phyloP scores from a whole-genome alignment of 1,140 invertebrate genomes.

The Eumeta japonica region DNA sequence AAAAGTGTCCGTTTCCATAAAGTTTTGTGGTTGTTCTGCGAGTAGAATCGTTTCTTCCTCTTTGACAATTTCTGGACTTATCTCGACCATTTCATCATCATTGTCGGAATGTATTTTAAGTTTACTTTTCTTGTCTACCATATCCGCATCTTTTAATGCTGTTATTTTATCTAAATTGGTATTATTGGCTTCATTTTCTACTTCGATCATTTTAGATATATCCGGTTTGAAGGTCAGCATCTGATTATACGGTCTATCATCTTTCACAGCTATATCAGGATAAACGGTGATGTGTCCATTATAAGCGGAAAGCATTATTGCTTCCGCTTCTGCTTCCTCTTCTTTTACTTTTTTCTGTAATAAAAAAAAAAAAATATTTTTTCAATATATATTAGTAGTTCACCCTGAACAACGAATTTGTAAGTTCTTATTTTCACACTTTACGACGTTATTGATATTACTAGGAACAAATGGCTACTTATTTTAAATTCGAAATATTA shows the following conservation, averaged over 20 bases:
- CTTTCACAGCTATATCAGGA: conserved; percentile 14
- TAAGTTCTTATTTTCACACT: no score
- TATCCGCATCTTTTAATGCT: conserved; percentile 26
- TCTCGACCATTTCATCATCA: conserved; percentile 1
- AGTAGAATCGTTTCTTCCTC: conserved; percentile 13
- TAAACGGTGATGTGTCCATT: conserved; percentile 20
- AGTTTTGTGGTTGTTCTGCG: conserved; percentile 19
- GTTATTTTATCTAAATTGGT: conserved; percentile 23
- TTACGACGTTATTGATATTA: no score
- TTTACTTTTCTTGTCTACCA: conserved; percentile 22
- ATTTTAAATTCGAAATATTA: no score
- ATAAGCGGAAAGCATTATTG: conserved; percentile 13
- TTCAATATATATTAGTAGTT: neutral
- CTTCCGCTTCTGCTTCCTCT: conserved; percentile 21
- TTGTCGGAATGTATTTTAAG: conserved; percentile 6
- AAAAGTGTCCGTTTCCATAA: conserved; percentile 24
- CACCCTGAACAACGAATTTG: neutral
- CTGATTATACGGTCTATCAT: conserved; percentile 32
- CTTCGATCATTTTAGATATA: conserved; percentile 20
- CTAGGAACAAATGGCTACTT: neutral
- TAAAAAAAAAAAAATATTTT: conserved; percentile 1
- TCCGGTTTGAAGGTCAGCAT: conserved; percentile 36
- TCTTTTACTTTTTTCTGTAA: conserved; percentile 37
- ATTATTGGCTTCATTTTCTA: conserved; percentile 10
- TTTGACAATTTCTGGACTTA: conserved; percentile 14